These are phyloP conservation scores for Cyanoliseus patagonus DNA, from an alignment of 2,113 vertebrate genomes.

Conservation along the genomic window DNA sequence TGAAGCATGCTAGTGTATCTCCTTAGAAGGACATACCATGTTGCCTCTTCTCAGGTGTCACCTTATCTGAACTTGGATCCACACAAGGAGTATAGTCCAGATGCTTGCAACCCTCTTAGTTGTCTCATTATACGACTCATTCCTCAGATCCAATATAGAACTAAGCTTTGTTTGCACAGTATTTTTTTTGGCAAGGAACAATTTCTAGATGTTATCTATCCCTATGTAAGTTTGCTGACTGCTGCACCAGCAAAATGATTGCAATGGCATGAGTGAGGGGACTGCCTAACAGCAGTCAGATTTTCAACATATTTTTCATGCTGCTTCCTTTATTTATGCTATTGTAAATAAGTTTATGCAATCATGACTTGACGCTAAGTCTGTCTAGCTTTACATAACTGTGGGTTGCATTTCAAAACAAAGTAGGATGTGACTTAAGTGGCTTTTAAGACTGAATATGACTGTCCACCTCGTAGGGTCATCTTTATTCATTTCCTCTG, in stretches of 20 bases:
- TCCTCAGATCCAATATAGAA: neutral
- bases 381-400: slow-evolving; percentile 49
- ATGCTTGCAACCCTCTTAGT: neutral
- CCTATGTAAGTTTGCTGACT: neutral
- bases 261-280: neutral
- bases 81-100: neutral
- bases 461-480: neutral
- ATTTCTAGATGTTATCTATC: neutral
- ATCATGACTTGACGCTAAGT: slow-evolving; percentile 16
- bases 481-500: slow-evolving; percentile 57
- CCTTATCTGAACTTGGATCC: neutral
- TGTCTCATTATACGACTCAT: neutral
- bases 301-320: neutral
- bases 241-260: neutral
- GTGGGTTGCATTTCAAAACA: slow-evolving; percentile 42
- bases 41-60: neutral
- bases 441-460: neutral
- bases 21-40: neutral
- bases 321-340: slow-evolving; percentile 45
- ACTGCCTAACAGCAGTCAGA: neutral
- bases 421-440: slow-evolving; percentile 52
- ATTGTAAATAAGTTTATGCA: slow-evolving; percentile 53
- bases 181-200: neutral
- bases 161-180: neutral
- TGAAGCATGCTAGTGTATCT: neutral